Evolutionary conservation across 2,888 invertebrate species (phyloP).

Genomic region (Microplitis manilae): DNA sequence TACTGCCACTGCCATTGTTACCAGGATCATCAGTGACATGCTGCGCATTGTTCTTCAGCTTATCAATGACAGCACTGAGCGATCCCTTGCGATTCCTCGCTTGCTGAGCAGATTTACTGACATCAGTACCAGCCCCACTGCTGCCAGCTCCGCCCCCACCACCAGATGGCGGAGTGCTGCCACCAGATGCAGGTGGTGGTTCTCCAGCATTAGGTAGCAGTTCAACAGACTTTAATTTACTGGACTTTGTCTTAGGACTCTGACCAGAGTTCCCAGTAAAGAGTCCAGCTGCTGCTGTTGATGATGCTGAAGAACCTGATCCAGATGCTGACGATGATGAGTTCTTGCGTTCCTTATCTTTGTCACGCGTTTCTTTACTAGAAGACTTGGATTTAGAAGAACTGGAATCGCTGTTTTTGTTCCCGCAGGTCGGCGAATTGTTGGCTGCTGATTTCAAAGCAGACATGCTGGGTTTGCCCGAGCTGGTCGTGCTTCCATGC

Average conservation of each 20-base stretch:
- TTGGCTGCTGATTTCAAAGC: constrained; percentile 84
- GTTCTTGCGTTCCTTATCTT: constrained; percentile 72
- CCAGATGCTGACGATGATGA: constrained; percentile 54
- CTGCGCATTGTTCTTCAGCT: constrained; percentile 82
- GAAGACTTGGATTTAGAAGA: constrained; percentile 55
- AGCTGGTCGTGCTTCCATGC: constrained; percentile 79
- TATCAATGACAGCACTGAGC: constrained; percentile 90
- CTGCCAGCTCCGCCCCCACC: constrained; percentile 72
- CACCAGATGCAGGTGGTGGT: constrained; percentile 55
- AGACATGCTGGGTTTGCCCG: constrained; percentile 92
- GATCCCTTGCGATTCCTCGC: constrained; percentile 82
- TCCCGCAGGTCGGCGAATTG: constrained; percentile 71
- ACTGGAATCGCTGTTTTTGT: constrained; percentile 65
- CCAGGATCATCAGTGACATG: constrained; percentile 76
- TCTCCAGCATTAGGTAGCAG: constrained; percentile 72
- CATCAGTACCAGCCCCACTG: constrained; percentile 74
- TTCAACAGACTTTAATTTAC: constrained; percentile 81
- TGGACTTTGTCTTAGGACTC: constrained; percentile 80
- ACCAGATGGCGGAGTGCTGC: constrained; percentile 48
- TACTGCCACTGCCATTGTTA: constrained; percentile 73
- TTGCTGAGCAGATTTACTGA: constrained; percentile 76
- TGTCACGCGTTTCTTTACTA: constrained; percentile 54
- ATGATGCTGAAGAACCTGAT: constrained; percentile 56
- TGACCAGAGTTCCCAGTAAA: constrained; percentile 74
- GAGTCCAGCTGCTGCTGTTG: constrained; percentile 46